phyloP scores from a whole-genome alignment of 2,888 invertebrate genomes.

The Nomada hirtipes region DNA sequence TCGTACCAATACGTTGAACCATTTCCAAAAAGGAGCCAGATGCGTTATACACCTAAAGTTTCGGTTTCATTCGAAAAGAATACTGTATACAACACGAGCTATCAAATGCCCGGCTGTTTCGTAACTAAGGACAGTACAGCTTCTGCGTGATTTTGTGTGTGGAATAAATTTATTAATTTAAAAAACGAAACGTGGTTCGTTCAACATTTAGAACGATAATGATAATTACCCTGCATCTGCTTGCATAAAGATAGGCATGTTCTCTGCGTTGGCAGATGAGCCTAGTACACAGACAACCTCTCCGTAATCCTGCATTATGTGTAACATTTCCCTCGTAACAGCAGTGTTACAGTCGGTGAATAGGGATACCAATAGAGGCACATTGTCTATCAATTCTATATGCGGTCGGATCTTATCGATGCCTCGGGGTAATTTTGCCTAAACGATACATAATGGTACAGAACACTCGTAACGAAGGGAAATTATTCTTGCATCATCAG shows the following conservation, averaged over 20 bases:
- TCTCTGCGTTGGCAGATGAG: slow-evolving; percentile 95
- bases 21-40: neutral
- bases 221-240: slow-evolving; percentile 92
- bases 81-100: slow-evolving; percentile 69
- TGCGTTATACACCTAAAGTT: slow-evolving; percentile 25
- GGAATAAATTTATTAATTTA: slow-evolving; percentile 15
- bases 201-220: neutral
- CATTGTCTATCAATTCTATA: slow-evolving; percentile 97
- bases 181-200: neutral
- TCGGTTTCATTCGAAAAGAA: slow-evolving; percentile 51
- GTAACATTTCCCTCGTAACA: slow-evolving; percentile 95
- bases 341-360: slow-evolving; percentile 99
- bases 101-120: slow-evolving; percentile 65
- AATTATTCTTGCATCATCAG: neutral
- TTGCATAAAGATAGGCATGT: slow-evolving; percentile 96
- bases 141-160: slow-evolving; percentile 1
- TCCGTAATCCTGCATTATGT: slow-evolving; percentile 98
- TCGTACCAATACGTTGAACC: slow-evolving; percentile 56
- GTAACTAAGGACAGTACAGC: slow-evolving; percentile 32
- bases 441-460: slow-evolving; percentile 21
- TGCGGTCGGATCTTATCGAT: slow-evolving; percentile 98
- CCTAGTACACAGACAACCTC: slow-evolving; percentile 98
- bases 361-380: slow-evolving; percentile 97
- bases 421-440: slow-evolving; percentile 97
- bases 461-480: too few relatives aligned